Evolutionary conservation across 2,797 vertebrate genomes (phyloP).

Genomic region (Pseudochirops corinnae): DNA sequence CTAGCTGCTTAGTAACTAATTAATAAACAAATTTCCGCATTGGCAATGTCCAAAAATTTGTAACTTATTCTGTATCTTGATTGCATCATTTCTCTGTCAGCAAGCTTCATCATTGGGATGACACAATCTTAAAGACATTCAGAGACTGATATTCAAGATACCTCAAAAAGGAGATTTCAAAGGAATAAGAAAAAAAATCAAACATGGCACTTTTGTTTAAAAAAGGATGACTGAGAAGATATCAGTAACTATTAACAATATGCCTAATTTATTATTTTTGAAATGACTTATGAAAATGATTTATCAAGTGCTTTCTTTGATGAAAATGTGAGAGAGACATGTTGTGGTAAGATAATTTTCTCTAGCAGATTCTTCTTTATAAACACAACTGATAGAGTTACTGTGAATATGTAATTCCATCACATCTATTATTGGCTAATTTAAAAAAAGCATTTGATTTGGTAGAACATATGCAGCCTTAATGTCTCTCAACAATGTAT

Average conservation of each 20-base stretch:
- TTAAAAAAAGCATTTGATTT: neutral
- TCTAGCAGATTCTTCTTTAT: neutral
- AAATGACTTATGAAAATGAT: neutral
- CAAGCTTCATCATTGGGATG: neutral
- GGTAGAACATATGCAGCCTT: neutral
- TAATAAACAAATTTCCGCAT: neutral
- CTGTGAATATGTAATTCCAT: neutral
- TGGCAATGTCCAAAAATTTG: neutral
- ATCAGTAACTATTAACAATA: neutral
- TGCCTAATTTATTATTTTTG: neutral
- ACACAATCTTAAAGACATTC: neutral
- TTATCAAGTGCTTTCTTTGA: neutral
- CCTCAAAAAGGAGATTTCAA: neutral
- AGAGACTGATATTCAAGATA: neutral
- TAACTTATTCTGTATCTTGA: neutral
- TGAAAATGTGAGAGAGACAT: neutral
- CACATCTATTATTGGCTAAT: neutral
- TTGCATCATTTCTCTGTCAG: neutral
- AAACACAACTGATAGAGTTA: neutral
- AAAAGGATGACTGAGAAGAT: neutral
- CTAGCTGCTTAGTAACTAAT: neutral
- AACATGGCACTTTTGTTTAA: neutral
- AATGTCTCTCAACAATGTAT: neutral
- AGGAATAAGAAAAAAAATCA: neutral
- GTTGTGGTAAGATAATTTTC: neutral